Evolutionary conservation across 2,113 vertebrate species (phyloP), one percentile per base, ranked within the genome.

Genomic region (Nematolebias whitei): DNA sequence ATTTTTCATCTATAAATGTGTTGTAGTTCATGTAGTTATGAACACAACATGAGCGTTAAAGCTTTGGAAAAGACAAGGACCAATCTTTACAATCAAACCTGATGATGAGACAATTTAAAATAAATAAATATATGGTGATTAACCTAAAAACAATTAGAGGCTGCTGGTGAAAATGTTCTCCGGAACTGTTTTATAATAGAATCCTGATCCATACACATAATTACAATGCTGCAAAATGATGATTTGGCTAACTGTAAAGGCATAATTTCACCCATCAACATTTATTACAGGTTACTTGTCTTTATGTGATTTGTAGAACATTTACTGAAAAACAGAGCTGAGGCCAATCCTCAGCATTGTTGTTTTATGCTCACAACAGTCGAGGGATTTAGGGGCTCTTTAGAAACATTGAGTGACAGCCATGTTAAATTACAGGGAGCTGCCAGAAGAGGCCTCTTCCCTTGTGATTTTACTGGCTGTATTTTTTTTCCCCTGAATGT

Each of bases 381-480:
- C 65, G 63, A 76, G 76, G 78, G 80, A 84, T 82, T 78, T 80
- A 71, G 77, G 39, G 59, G 71, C 68, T 58, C 60, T 76, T 82
- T 80, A 74, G 68, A 79, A 90, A 80, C 72, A 20, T 61, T 90
- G 91, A 93, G 85, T 91, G 90, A 88, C 91, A 91, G 87, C 73
- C 71, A 70, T 83, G 82, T 86, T 89, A 89, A 91, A 90, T 92
- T 87, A 87, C 85, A 76, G 24, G 57, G 57, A 62, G 68, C 80
- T 85, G 87, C 84, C 87, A 86, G 53, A 70, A 74, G 83, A 85
- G 72, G 47, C 81, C 72, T 55, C 71, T 61, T 79, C 88, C 73
- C 79, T 74, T 10, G 43, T 57, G 85, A 69, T 72, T 74, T 53
- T 53, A 69, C 79, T 57, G 74, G 71, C 76, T 74, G 75, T 85